Evolutionary conservation across 2,797 vertebrate genomes (phyloP), one percentile per base, ranked within the genome.

Genomic region (Fratercula arctica): DNA sequence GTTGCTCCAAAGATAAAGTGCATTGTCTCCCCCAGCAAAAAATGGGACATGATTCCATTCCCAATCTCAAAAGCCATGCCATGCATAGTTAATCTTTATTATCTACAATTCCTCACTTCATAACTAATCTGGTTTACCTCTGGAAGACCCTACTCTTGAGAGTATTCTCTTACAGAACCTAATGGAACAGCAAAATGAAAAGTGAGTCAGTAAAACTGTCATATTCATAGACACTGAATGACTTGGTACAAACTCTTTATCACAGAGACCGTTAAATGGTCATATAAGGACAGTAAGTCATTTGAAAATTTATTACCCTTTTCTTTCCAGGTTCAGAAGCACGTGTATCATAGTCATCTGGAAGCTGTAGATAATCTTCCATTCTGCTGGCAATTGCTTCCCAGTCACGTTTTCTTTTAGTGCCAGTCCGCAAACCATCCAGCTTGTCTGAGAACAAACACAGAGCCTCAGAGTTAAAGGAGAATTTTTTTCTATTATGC

Each of bases 311-410:
- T 92, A 96, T 99, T 99, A 99, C 99, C 99, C 99, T 98, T 97
- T 99, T 99, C 97, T 99, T 99, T 84, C 99, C 99, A 20, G 99
- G 99, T 94, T 99, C 98, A 13, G 99, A 99, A 98, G 98, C 98
- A 87, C 99, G 99, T 50, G 99, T 99, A 87, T 99, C 99, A 93
- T 99, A 99, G 96, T 99, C 99, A 87, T 99, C 99, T 19, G 99
- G 99, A 96, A 99, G 99, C 97, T 99, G 99, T 66, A 99, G 99
- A 96, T 98, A 99, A 98, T 99, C 99, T 95, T 99, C 99, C 97
- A 99, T 98, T 90, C 98, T 98, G 97, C 98, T 99, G 83, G 98
- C 98, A 97, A 98, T 96, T 69, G 98, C 97, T 78, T 99, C 99
- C 95, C 98, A 98, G 94, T 99, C 99, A 74, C 99, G 99, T 88